Evolutionary conservation across 2,888 invertebrate species (phyloP), one percentile per base, ranked within the genome.

Genomic region (Caenorhabditis virilis): DNA sequence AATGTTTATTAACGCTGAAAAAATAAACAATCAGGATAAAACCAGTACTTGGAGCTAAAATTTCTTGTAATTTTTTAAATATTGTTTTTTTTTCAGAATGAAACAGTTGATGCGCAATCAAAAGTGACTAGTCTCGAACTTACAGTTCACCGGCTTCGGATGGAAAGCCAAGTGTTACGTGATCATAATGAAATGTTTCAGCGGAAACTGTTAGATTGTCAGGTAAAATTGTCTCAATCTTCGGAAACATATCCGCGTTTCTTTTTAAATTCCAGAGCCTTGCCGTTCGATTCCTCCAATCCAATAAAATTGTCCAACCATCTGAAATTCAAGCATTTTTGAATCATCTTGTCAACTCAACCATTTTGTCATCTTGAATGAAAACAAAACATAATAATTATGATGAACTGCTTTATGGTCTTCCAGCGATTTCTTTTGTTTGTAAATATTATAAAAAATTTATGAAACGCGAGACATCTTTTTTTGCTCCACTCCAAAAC

Each of bases 101-200:
- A 72, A 30, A 43, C 54, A 1, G 38, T 68, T n/a, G 47, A 67
- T 16, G 48, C 65, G 3, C 52, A 60, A 25, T 50, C 62, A 2
- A 49, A 68, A 36, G 38, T 64, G 48, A 41, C 53, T 11, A 50
- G 51, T 2, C 27, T 63, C 15, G 68, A 72, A 36, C 47, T 55
- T 20, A 59, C 68, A 1, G 50, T 63, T 9, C 45, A 62, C 3
- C 50, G 58, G 16, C 35, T 61, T 23, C 48, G 54, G 22, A 51
- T 50, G 25, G 68, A 72, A 49, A 49, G 52, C 3, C 51, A 53
- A 7, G 49, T 53, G 22, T 51, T 72, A 22, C 38, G 66, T 3
- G 63, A 72, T n/a, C 65, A 66, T 26, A 72, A 68, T 35, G 68
- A 69, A 15, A 38, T 65, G 27, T 55, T 72, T 15, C 72, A 72